Evolutionary conservation across 2,797 vertebrate genomes (phyloP), one percentile per base, ranked within the genome.

Genomic region (Spinus olivaceus): DNA sequence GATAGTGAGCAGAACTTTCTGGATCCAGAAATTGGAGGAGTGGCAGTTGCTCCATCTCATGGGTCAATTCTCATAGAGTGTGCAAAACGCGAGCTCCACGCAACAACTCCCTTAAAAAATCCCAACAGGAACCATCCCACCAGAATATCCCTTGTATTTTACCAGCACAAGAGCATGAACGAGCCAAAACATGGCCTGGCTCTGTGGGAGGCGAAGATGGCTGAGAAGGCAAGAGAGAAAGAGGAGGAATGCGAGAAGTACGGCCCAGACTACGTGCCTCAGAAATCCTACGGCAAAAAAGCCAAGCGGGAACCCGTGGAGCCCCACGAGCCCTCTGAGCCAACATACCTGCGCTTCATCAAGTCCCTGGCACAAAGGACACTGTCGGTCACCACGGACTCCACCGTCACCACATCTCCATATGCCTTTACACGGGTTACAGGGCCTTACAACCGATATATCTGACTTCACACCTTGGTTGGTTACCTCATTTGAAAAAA

Each of bases 351-450:
- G 97, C 98, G 99, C 84, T 99, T 99, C 96, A 98, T 99, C 96
- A 98, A 98, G 96, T 98, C 98, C 93, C 98, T 99, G 61, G 97
- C 98, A 69, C 98, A 99, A 97, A 98, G 98, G 95, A 99, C 99
- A 49, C 97, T 98, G 97, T 99, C 99, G 6, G 93, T 98, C 97
- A 99, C 99, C 98, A 99, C 99, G 44, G 98, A 99, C 98, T 98
- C 99, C 89, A 99, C 98, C 25, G 98, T 99, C 84, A 99, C 97
- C 93, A 99, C 99, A 92, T 97, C 99, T 96, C 99, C 99, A 54
- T 99, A 99, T 93, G 99, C 99, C 98, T 99, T 99, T 96, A 99
- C 99, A 80, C 99, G 99, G 98, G 99, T 99, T 97, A 99, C 99
- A 54, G 99, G 99, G 97, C 99, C 99, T 98, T 99, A 99, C 98